Base-by-base conservation (phyloP, 1,140 invertebrate genomes). In the Drosophila gunungcola region DNA sequence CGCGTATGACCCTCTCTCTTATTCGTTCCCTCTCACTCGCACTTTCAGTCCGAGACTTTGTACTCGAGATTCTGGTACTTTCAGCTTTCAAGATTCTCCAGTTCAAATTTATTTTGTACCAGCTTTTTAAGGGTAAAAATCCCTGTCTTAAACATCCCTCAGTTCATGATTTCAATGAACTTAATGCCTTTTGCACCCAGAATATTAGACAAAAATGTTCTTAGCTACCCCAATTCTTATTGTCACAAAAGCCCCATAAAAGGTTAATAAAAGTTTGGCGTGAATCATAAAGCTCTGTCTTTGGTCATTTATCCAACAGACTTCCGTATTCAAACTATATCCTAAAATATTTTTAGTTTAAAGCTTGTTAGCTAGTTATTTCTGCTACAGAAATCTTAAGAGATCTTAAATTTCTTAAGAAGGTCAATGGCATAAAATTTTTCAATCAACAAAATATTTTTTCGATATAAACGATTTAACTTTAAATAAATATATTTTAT, bases 11-110 rank as follows among this genome's bases (percentile, higher is more conserved):
- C 12, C 16, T 29, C 29, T 13, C 56, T 41, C n/a, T n/a, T n/a
- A 29, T 12, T 32, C 29, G 27, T 1, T 10, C 12, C 27, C 49
- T 27, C 25, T 73, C 41, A 75, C 42, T 34, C 34, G 45, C 41
- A 46, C 43, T 62, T 36, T 49, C 36, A 36, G 54, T 45, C 12
- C 21, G 10, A 34, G 48, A 58, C 41, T 68, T 73, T 69, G 49
- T 56, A 62, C 73, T 63, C 78, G 65, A 67, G 79, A 73, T 25
- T 12, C 13, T 4, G 10, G 3, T 27, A 16, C 3, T 34, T 57
- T 42, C 11, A n/a, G 36, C 9, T 12, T 13, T 13, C 13, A 27
- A 27, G 7, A 3, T 48, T n/a, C 5, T 25, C 11, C 7, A 29
- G n/a, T 29, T 27, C 12, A n/a, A 27, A n/a, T 2, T n/a, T 48